Conservation (phyloP, 2,888 invertebrate genomes). For the Esperia sulphurella region DNA sequence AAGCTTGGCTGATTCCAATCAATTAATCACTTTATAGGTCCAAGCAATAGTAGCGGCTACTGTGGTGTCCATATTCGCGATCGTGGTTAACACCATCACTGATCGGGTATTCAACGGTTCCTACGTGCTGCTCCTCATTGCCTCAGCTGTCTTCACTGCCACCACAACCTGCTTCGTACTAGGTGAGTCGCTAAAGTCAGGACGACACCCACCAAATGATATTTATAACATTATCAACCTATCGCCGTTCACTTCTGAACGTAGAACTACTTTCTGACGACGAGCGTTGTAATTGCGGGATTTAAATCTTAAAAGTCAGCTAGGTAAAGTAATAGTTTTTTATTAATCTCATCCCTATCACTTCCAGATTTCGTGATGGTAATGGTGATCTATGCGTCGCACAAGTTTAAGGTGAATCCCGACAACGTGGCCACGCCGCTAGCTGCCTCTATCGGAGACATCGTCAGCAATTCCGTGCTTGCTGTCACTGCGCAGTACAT, state of each 20-base stretch:
- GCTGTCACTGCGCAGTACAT: conserved; percentile 90
- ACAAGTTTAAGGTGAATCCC: conserved; percentile 92
- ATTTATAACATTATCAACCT: no score
- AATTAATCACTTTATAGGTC: conserved; percentile 63
- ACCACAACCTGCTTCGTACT: conserved; percentile 94
- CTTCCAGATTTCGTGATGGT: conserved; percentile 91
- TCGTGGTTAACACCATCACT: conserved; percentile 85
- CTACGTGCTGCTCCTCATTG: conserved; percentile 87
- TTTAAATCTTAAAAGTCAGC: no score
- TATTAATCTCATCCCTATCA: neutral
- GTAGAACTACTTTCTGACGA: no score
- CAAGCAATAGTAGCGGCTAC: conserved; percentile 94
- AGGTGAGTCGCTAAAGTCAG: no score
- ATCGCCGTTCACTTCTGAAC: no score
- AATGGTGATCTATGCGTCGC: conserved; percentile 91
- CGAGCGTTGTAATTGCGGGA: no score
- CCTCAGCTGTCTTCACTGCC: conserved; percentile 93
- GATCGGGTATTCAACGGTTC: conserved; percentile 83
- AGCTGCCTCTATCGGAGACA: conserved; percentile 97
- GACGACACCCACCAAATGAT: no score
- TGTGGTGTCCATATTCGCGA: conserved; percentile 91
- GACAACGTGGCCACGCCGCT: conserved; percentile 98
- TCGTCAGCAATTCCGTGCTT: conserved; percentile 92
- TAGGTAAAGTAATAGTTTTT: no score
- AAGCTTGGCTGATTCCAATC: no score